phyloP scores from a whole-genome alignment of 2,113 vertebrate species.

The Beaufortia kweichowensis region DNA sequence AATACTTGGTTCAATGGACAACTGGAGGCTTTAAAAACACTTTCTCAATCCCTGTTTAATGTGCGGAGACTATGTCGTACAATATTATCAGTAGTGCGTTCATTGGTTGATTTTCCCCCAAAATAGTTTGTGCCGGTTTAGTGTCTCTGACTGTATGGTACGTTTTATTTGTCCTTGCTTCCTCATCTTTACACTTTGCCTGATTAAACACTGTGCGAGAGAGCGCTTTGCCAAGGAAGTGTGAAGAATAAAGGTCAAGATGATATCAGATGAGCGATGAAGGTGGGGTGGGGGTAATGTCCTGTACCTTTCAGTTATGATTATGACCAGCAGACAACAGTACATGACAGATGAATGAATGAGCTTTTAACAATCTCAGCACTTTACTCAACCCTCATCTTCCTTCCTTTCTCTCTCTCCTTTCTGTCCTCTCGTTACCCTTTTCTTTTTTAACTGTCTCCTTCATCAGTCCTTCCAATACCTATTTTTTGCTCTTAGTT shows the following conservation, averaged over 20 bases:
- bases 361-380: slow-evolving; percentile 68
- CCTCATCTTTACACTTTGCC: neutral
- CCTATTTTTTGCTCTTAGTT: too few species aligned
- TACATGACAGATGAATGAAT: slow-evolving; percentile 72
- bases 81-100: neutral
- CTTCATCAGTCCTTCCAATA: neutral
- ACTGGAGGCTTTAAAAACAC: too few species aligned
- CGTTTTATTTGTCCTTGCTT: slow-evolving; percentile 10
- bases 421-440: neutral
- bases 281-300: slow-evolving; percentile 47
- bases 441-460: neutral
- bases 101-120: neutral
- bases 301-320: slow-evolving; percentile 70
- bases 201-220: slow-evolving; percentile 6
- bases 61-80: too few species aligned
- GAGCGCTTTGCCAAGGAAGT: neutral
- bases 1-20: too few species aligned
- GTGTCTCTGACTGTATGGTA: neutral
- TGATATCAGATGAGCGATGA: slow-evolving; percentile 34
- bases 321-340: slow-evolving; percentile 67
- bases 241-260: slow-evolving; percentile 23
- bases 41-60: too few species aligned
- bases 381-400: slow-evolving; percentile 14
- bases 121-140: neutral
- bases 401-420: neutral